Evolutionary conservation across 2,888 invertebrate genomes (phyloP).

Genomic region (Nephrotoma guestfalica): DNA sequence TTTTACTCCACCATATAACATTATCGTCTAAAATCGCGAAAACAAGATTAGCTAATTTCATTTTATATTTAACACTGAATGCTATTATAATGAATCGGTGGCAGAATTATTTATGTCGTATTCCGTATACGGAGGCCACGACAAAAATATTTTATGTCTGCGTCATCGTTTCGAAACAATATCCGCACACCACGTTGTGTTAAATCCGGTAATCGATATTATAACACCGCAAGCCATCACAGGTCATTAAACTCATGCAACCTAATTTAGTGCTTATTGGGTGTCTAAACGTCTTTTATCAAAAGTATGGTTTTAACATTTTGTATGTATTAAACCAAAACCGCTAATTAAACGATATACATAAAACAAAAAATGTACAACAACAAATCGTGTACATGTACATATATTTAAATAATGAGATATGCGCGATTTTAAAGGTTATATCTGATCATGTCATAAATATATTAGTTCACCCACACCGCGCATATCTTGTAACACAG

Average conservation of each 20-base stretch:
- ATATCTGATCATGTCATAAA: background rate
- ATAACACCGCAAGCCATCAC: background rate
- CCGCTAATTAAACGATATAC: background rate
- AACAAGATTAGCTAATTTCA: background rate
- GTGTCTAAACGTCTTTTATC: background rate
- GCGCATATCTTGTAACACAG: background rate
- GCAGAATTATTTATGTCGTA: background rate
- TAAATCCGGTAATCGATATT: background rate
- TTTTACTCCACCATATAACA: background rate
- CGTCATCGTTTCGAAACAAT: background rate
- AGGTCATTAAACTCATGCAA: background rate
- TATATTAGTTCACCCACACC: background rate
- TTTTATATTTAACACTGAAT: background rate
- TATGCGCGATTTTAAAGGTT: background rate
- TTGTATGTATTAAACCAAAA: background rate
- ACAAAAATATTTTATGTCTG: background rate
- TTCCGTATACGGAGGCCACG: background rate
- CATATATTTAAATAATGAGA: background rate
- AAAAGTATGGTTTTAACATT: background rate
- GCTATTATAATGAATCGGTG: background rate
- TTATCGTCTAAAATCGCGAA: background rate
- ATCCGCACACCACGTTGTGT: background rate
- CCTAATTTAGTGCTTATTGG: background rate
- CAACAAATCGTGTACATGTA: background rate
- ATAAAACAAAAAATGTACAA: background rate